Conservation (phyloP, 2,888 invertebrate genomes). For the Callinectes sapidus region DNA sequence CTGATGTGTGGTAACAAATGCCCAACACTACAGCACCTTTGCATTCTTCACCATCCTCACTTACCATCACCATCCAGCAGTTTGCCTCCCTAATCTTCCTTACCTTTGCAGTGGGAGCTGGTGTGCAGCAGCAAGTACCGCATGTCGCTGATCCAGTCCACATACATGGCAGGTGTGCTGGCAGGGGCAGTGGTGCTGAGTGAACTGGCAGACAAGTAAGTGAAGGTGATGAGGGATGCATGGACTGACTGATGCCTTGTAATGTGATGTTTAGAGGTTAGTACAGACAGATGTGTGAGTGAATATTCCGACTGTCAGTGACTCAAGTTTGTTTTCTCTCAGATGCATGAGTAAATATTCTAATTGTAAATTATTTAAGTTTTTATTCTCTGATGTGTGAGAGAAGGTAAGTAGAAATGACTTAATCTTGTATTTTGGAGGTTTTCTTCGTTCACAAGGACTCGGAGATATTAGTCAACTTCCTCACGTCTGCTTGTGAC, state of each 20-base stretch:
- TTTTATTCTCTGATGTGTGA: too few species aligned
- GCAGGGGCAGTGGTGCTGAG: slow-evolving; percentile 72
- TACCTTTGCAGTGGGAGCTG: slow-evolving; percentile 68
- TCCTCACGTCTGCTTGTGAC: too few species aligned
- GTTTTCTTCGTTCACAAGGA: too few species aligned
- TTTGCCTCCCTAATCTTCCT: background rate
- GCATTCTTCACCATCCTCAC: background rate
- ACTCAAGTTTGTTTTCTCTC: too few species aligned
- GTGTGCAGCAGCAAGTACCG: slow-evolving; percentile 68
- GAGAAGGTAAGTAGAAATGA: too few species aligned
- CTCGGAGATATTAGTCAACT: too few species aligned
- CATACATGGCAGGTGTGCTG: slow-evolving; percentile 72
- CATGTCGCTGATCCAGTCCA: slow-evolving; percentile 69
- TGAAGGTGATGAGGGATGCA: background rate
- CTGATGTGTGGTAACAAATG: too few species aligned
- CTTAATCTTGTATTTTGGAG: too few species aligned
- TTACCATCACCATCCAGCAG: background rate
- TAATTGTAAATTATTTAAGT: too few species aligned
- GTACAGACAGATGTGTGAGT: too few species aligned
- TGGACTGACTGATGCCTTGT: background rate
- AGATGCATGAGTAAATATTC: too few species aligned
- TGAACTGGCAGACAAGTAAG: slow-evolving; percentile 71
- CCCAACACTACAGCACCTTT: background rate
- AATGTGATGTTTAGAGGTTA: background rate
- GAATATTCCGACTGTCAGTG: too few species aligned